Conservation (phyloP, 1,140 invertebrate species). For the Elymnias hypermnestra region DNA sequence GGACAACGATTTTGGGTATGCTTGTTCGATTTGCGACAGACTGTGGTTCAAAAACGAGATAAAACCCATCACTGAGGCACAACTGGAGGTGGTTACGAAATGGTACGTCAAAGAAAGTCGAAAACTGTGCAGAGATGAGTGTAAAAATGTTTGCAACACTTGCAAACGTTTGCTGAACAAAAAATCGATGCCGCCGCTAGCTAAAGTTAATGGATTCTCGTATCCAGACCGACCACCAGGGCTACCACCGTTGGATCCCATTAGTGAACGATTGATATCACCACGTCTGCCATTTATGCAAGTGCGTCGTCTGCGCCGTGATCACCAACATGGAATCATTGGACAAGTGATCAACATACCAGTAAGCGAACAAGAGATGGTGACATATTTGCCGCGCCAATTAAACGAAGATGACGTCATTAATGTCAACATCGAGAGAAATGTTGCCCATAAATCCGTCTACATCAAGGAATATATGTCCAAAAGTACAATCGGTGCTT, state of each 20-base stretch:
- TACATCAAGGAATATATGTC: slow-evolving; percentile 30
- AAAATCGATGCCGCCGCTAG: slow-evolving; percentile 28
- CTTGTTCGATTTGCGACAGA: slow-evolving; percentile 37
- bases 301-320: slow-evolving; percentile 47
- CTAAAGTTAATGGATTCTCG: slow-evolving; percentile 43
- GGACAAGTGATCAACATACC: slow-evolving; percentile 60
- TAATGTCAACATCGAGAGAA: slow-evolving; percentile 36
- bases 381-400: slow-evolving; percentile 45
- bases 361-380: slow-evolving; percentile 44
- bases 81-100: slow-evolving; percentile 36
- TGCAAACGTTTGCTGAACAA: slow-evolving; percentile 40
- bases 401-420: slow-evolving; percentile 44
- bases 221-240: slow-evolving; percentile 36
- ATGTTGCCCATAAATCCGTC: slow-evolving; percentile 25
- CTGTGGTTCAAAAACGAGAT: slow-evolving; percentile 40
- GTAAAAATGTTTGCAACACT: slow-evolving; percentile 35
- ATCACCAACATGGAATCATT: slow-evolving; percentile 43
- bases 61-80: slow-evolving; percentile 35
- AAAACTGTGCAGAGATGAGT: slow-evolving; percentile 28
- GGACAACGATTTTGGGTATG: slow-evolving; percentile 38
- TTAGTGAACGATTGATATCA: slow-evolving; percentile 50
- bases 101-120: slow-evolving; percentile 40
- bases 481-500: slow-evolving; percentile 24
- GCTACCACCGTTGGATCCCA: slow-evolving; percentile 41
- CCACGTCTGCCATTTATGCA: slow-evolving; percentile 55